Conservation (phyloP, 2,113 vertebrate species). For the Campylomormyrus numenius region DNA sequence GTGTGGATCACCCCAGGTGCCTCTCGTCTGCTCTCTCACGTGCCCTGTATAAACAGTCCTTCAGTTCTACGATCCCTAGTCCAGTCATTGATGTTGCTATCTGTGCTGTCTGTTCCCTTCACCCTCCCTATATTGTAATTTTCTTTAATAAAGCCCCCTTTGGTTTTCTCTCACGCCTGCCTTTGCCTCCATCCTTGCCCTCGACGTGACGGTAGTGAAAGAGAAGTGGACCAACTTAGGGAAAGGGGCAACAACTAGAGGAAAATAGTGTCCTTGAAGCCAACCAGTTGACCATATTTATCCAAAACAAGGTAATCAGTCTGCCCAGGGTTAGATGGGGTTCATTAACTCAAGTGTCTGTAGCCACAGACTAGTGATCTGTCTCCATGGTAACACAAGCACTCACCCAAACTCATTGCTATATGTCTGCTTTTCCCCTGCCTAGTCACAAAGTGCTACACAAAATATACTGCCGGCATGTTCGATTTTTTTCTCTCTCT, state of each 20-base stretch:
- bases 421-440: background rate
- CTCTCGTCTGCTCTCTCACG: no score
- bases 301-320: background rate
- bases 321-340: background rate
- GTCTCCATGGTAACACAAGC: background rate
- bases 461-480: background rate
- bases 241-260: background rate
- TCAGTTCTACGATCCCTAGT: no score
- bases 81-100: no score
- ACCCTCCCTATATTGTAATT: no score
- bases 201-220: no score
- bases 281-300: background rate
- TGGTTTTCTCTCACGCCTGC: no score
- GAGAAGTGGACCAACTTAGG: background rate
- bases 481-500: background rate
- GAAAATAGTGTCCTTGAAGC: background rate
- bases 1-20: no score
- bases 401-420: background rate
- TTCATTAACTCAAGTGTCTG: background rate
- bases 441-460: background rate
- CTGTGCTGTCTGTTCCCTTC: no score
- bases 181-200: no score
- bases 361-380: background rate
- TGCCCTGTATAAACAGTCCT: no score
- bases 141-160: no score